These are phyloP conservation scores for Xenentodon cancila DNA, from an alignment of 2,797 vertebrate species.

Conservation along the genomic window DNA sequence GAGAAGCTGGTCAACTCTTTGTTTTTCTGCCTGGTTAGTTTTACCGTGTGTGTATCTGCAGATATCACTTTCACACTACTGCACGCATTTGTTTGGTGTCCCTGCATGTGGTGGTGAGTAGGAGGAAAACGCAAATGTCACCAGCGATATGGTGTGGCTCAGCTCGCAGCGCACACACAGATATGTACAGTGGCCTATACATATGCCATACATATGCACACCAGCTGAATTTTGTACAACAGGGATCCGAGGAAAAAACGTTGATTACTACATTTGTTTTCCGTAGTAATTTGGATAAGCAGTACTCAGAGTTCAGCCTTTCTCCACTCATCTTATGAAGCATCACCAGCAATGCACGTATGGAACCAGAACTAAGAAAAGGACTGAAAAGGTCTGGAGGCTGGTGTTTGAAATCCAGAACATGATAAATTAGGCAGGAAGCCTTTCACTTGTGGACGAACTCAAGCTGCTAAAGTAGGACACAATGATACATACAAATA, in stretches of 20 bases:
- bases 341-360: slow-evolving; percentile 8
- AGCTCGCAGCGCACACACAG: slow-evolving; percentile 11
- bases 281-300: neutral
- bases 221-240: slow-evolving; percentile 15
- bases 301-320: neutral
- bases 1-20: slow-evolving; percentile 8
- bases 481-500: too few species aligned
- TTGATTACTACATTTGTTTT: neutral
- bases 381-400: slow-evolving; percentile 27
- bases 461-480: too few species aligned
- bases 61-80: slow-evolving; percentile 46
- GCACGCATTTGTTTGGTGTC: slow-evolving; percentile 43
- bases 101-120: slow-evolving; percentile 50
- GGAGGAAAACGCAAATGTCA: slow-evolving; percentile 59
- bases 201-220: slow-evolving; percentile 38
- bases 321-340: neutral
- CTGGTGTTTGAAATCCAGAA: slow-evolving; percentile 23
- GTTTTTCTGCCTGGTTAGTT: slow-evolving; percentile 16
- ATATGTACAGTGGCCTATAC: slow-evolving; percentile 16
- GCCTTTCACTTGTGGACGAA: neutral
- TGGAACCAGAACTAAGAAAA: slow-evolving; percentile 16
- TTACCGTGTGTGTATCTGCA: slow-evolving; percentile 33
- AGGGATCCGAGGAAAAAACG: neutral
- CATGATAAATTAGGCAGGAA: slow-evolving; percentile 33
- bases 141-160: slow-evolving; percentile 23